Evolutionary conservation across 2,888 invertebrate species (phyloP), one percentile per base, ranked within the genome.

Genomic region (Orthosia incerta): DNA sequence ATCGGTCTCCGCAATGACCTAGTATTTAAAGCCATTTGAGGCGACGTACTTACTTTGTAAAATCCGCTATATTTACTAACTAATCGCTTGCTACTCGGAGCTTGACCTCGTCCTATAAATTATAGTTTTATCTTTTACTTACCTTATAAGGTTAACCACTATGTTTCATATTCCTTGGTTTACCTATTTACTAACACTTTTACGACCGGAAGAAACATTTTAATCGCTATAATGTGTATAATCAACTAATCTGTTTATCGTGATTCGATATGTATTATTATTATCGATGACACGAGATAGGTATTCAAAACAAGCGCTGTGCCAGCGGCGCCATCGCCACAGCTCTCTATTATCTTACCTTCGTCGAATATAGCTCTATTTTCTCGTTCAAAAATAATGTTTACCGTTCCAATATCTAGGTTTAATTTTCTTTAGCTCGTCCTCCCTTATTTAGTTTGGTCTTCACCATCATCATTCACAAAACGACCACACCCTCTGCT

Each of bases 51-150:
- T 67, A 76, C 79, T 82, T 85, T 80, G 78, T 87, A 70, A 71
- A 86, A 78, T 86, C 71, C 56, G 61, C 77, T 68, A 76, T 86
- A 75, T 80, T 75, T 83, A 83, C 75, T 69, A 75, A 68, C 86
- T 84, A 82, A 86, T 86, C 77, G 74, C 74, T 75, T 55, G 65
- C 78, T 67, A 72, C 76, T 81, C 65, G 39, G 67, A 71, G 62
- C 55, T 45, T 55, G 84, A 72, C 86, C 88, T 82, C 86, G 88
- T 71, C 72, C 78, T 82, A 84, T 87, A 80, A 86, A 86, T 78
- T 78, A 87, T 86, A 78, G 78, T 85, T 87, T 82, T 87, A 87
- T 86, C 86, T 87, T 79, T 86, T 72, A 75, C 77, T 71, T 68
- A 79, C 70, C 76, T 72, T 79, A 80, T 86, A 82, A 84, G 86